Conservation (phyloP, 2,797 vertebrate genomes). For the Xenopus petersii region DNA sequence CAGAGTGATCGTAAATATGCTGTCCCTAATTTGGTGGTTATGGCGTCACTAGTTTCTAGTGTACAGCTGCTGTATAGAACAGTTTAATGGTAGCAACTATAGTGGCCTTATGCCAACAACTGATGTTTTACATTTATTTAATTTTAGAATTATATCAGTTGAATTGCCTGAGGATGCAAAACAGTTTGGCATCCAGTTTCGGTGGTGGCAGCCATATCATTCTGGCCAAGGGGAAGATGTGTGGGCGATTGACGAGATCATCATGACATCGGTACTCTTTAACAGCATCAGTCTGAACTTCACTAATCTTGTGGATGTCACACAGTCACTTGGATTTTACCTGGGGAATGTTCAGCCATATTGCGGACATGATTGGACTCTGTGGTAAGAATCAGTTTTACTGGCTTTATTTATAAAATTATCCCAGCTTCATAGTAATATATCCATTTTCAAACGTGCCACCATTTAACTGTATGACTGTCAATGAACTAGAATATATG, state of each 20-base stretch:
- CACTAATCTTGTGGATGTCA: conserved; percentile 92
- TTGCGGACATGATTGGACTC: conserved; percentile 95
- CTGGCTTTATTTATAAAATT: no score
- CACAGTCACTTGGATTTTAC: conserved; percentile 96
- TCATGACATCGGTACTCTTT: conserved; percentile 95
- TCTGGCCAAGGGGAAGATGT: conserved; percentile 91
- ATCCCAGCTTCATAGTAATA: no score
- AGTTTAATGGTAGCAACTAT: no score
- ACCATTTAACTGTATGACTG: no score
- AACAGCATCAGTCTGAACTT: conserved; percentile 98
- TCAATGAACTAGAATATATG: no score
- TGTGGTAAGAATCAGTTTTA: conserved; percentile 75
- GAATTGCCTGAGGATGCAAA: conserved; percentile 88
- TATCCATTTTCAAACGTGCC: no score
- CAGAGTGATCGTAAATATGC: no score
- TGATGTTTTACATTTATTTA: background rate
- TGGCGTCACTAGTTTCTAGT: no score
- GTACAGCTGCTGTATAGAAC: no score
- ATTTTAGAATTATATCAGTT: conserved; percentile 88
- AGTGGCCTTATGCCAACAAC: no score
- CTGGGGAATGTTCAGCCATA: conserved; percentile 96
- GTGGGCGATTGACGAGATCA: conserved; percentile 97
- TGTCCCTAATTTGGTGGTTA: no score
- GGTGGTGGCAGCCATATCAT: conserved; percentile 98
- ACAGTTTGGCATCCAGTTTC: conserved; percentile 92